phyloP scores from a whole-genome alignment of 1,140 invertebrate genomes.

The Bursaphelenchus mucronatus region DNA sequence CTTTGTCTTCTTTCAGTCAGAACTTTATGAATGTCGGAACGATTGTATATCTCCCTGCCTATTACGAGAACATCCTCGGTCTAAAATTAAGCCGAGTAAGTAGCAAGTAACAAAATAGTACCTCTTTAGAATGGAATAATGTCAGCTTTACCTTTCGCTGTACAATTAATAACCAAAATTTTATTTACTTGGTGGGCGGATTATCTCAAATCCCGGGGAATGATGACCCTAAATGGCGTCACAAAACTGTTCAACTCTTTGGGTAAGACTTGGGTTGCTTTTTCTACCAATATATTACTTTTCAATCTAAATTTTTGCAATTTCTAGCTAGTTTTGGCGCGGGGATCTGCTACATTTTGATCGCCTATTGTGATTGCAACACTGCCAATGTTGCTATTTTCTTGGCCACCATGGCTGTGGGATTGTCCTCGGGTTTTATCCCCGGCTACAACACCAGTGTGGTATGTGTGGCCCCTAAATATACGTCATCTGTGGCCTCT shows the following conservation, averaged over 20 bases:
- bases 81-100: constrained; percentile 52
- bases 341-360: constrained; percentile 47
- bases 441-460: constrained; percentile 60
- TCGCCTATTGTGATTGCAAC: constrained; percentile 53
- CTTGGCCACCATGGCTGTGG: constrained; percentile 51
- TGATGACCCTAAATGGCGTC: constrained; percentile 35
- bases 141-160: constrained; percentile 56
- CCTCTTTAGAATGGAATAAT: constrained; percentile 55
- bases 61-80: constrained; percentile 56
- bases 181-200: constrained; percentile 57
- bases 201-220: constrained; percentile 28
- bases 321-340: constrained; percentile 55
- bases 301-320: constrained; percentile 4
- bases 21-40: constrained; percentile 60
- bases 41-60: constrained; percentile 57
- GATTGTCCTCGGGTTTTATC: constrained; percentile 56
- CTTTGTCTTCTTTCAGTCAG: constrained; percentile 50
- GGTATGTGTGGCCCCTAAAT: constrained; percentile 56
- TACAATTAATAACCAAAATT: constrained; percentile 59
- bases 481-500: constrained; percentile 56
- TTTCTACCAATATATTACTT: constrained; percentile 11
- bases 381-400: constrained; percentile 36
- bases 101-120: constrained; percentile 1
- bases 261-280: constrained; percentile 36
- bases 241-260: constrained; percentile 57